Evolutionary conservation across 1,140 invertebrate species (phyloP), one percentile per base, ranked within the genome.

Genomic region (Drosophila kepulauana): DNA sequence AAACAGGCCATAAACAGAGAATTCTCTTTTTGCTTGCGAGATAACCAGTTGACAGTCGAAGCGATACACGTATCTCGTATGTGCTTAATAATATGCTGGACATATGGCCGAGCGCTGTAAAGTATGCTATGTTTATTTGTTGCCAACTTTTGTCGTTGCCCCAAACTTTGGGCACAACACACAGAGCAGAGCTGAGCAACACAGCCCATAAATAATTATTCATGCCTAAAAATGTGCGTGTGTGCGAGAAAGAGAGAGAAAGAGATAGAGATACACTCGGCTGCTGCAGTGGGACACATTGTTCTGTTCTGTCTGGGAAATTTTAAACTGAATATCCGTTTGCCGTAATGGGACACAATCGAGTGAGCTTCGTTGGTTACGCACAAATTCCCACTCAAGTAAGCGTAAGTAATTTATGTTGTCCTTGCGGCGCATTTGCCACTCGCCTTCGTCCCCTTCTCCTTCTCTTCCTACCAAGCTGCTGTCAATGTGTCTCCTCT

Each of bases 331-430:
- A 89, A 87, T 87, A 89, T 87, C 84, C 84, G 84, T 88, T 87
- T 87, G 81, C 77, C 87, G 75, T 87, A 91, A 91, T 91, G 81
- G 88, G 77, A 91, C 78, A 91, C 80, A 91, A 91, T 91, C 87
- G 82, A 91, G 82, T 89, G 84, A 88, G 85, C 80, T 84, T 82
- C 81, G 80, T 91, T 82, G 81, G 89, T 86, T 91, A 91, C 89
- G 89, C 89, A 91, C 89, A 91, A 89, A 91, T 91, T 91, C 89
- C 89, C 85, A 84, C 89, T 90, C 89, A 91, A 91, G 89, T 91
- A 90, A 91, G 89, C 90, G 85, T 91, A 91, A 91, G 85, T 91
- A 91, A 91, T 91, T 91, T 91, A 91, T 91, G 88, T 91, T 82
- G 80, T 91, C 87, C 87, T 91, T 91, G 79, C 87, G 82, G 79